Base-by-base conservation (phyloP, 2,113 vertebrate genomes). In the Leuciscus idus region DNA sequence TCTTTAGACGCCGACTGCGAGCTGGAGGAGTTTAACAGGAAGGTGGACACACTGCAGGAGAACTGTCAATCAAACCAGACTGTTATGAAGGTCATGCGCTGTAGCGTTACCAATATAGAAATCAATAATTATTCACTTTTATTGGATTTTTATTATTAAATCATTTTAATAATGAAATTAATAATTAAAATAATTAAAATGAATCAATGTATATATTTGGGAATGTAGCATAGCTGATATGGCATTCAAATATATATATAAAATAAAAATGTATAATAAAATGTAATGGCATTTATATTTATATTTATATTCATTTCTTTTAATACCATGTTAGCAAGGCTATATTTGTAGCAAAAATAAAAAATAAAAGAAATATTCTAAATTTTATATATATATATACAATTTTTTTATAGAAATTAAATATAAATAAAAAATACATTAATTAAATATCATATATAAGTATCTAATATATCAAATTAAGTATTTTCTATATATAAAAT, bases 21-120 rank as follows among this genome's bases (percentile, higher is more conserved):
- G 90, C 91, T 90, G 91, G 91, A 88, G 90, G 87, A 79, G 88
- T 93, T 95, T 80, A 77, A 91, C 23, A 66, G 88, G 89, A 96
- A 95, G 15, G 93, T 91, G 0, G 94, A 94, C 75, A 96, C 93
- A 0, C 93, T 95, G 87, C 96, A 96, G 87, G 94, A 95, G 62
- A 95, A 94, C 95, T 96, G 92, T 48, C 92, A 93, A 90, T 39
- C 79, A 88, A 87, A 75, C 9, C 19, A 85, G 1, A 85, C 21
- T 39, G 76, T 33, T 15, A 55, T 13, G 12, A 57, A 86, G n/a
- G 28, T 43, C 15, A 23, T 23, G 9, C 1, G 15, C 73, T 2
- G 39, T 17, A 68, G 28, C 15, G 7, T 30, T 33, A 70, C 13
- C 28, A 50, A 55, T 23, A 80, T 2, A 13, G 9, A 57, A 33